A percentile compares a stretch with the other conserved stretches of the same genome.
Evolutionary conservation across 2,888 invertebrate genomes (phyloP).

Genomic region (Pristionchus japonicus): DNA sequence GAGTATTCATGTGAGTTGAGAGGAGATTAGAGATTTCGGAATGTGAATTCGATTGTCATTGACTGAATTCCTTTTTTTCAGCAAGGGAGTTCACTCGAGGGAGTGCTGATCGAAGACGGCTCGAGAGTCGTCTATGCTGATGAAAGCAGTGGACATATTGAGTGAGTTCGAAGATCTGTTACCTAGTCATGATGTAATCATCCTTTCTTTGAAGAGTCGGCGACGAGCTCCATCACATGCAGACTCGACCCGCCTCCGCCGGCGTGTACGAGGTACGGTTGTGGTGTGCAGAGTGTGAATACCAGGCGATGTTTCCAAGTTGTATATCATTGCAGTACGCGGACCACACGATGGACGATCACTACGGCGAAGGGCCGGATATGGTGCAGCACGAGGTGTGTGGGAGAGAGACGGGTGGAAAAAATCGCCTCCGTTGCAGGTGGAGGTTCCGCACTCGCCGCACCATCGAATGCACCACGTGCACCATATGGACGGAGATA

Average conservation of each 20-base stretch:
- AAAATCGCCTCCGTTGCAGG: not conserved
- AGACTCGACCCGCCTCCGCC: conserved; percentile 20
- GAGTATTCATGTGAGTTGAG: not conserved
- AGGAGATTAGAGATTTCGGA: not conserved
- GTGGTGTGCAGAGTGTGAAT: not conserved
- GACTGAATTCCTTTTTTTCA: not conserved
- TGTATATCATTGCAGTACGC: not conserved
- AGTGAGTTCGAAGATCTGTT: not conserved
- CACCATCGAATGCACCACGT: not conserved
- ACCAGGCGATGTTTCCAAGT: not conserved
- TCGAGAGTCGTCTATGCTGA: not conserved
- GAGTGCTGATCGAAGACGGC: conserved; percentile 17
- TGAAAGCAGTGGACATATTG: conserved; percentile 1
- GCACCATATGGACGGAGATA: conserved; percentile 14
- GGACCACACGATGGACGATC: conserved; percentile 8
- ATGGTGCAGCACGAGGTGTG: conserved; percentile 42
- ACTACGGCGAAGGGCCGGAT: conserved; percentile 9
- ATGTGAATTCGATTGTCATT: not conserved
- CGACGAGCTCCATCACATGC: conserved; percentile 40
- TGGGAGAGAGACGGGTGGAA: not conserved
- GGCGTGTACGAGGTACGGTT: conserved; percentile 33
- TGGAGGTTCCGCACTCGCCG: conserved; percentile 39
- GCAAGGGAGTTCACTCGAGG: not conserved
- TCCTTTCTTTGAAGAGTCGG: not conserved
- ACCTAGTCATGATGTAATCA: not conserved